These are phyloP conservation scores for Tachypleus tridentatus DNA, from an alignment of 1,140 invertebrate genomes.

Conservation along the genomic window DNA sequence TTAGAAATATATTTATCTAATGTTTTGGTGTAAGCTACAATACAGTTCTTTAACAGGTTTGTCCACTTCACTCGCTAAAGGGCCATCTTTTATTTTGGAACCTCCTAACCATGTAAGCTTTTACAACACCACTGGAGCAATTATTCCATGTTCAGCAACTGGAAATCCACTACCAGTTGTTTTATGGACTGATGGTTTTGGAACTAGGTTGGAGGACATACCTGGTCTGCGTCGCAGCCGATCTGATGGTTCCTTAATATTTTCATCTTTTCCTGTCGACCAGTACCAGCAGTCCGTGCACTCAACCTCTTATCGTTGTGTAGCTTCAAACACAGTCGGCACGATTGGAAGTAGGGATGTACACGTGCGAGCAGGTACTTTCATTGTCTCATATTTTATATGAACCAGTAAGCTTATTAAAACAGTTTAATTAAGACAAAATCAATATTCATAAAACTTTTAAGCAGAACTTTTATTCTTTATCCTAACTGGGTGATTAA, in stretches of 20 bases:
- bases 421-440: too few relatives aligned
- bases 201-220: constrained; percentile 43
- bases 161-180: constrained; percentile 81
- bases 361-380: constrained; percentile 30
- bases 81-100: constrained; percentile 13
- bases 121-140: constrained; percentile 60
- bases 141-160: constrained; percentile 79
- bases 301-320: constrained; percentile 30
- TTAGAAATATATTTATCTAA: too few relatives aligned
- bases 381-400: too few relatives aligned
- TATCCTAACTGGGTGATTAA: too few relatives aligned
- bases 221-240: constrained; percentile 53
- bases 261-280: constrained; percentile 28
- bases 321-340: constrained; percentile 30
- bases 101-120: constrained; percentile 10
- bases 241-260: constrained; percentile 32
- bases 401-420: too few relatives aligned
- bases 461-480: too few relatives aligned
- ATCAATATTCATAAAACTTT: too few relatives aligned
- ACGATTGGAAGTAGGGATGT: constrained; percentile 30
- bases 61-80: neutral
- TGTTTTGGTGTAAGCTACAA: too few relatives aligned
- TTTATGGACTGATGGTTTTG: constrained; percentile 53
- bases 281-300: constrained; percentile 29
- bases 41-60: too few relatives aligned